Evolutionary conservation across 2,888 invertebrate genomes (phyloP).

Genomic region (Pachycephus smyrnensis): DNA sequence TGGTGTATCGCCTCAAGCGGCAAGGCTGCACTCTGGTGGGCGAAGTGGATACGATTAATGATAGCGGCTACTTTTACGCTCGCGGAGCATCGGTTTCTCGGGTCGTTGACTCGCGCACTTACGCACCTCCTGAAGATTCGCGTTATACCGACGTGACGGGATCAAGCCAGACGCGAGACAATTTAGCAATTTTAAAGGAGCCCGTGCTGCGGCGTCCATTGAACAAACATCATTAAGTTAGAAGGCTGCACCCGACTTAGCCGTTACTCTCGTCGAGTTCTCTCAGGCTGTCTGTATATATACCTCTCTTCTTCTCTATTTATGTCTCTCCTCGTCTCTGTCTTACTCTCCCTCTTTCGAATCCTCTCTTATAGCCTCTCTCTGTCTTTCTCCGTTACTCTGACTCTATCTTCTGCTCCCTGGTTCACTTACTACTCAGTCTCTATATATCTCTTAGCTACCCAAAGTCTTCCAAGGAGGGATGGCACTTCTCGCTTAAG

Average conservation of each 20-base stretch:
- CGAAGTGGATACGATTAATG: not conserved
- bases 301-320: slow-evolving; percentile 19
- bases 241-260: slow-evolving; percentile 24
- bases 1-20: not conserved
- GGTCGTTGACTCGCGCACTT: not conserved
- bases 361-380: slow-evolving; percentile 16
- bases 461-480: slow-evolving; percentile 15
- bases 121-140: not conserved
- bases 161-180: not conserved
- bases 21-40: not conserved
- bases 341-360: slow-evolving; percentile 23
- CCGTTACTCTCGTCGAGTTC: slow-evolving; percentile 3
- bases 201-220: slow-evolving; percentile 34
- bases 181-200: slow-evolving; percentile 8
- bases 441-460: slow-evolving; percentile 2
- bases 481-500: slow-evolving; percentile 38
- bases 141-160: not conserved
- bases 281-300: not conserved
- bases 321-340: slow-evolving; percentile 22
- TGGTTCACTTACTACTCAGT: not conserved
- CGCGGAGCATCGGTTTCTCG: not conserved
- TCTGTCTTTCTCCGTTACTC: slow-evolving; percentile 11
- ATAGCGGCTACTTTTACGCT: not conserved
- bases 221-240: slow-evolving; percentile 46
- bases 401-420: not conserved